Percentiles rank a stretch among this genome's conserved stretches.
phyloP scores from a whole-genome alignment of 2,113 vertebrate genomes.

The Oenanthe oenanthe region DNA sequence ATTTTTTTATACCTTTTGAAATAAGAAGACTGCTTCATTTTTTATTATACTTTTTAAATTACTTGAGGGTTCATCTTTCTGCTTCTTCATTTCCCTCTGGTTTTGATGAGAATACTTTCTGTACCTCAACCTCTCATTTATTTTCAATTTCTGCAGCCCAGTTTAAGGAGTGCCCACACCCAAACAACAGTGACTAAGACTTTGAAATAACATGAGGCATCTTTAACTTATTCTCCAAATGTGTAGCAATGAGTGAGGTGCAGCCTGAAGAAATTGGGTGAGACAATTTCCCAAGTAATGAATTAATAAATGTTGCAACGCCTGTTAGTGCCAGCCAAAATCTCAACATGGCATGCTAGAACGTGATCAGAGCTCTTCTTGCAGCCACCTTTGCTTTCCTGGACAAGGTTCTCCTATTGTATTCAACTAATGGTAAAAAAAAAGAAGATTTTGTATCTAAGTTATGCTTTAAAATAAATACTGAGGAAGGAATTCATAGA shows the following conservation, averaged over 20 bases:
- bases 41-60: background rate
- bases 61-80: conserved; percentile 14
- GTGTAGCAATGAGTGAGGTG: conserved; percentile 66
- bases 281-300: conserved; percentile 71
- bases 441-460: background rate
- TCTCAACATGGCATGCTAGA: conserved; percentile 41
- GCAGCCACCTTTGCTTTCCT: background rate
- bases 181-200: conserved; percentile 59
- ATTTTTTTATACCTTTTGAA: background rate
- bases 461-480: background rate
- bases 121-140: conserved; percentile 28
- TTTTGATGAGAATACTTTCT: conserved; percentile 20
- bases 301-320: conserved; percentile 65
- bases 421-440: background rate
- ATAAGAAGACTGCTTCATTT: background rate
- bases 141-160: conserved; percentile 47
- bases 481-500: background rate
- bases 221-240: conserved; percentile 41
- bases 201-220: conserved; percentile 61
- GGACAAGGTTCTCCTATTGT: background rate
- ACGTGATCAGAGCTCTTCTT: conserved; percentile 51
- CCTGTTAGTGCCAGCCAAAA: conserved; percentile 36
- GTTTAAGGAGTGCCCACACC: conserved; percentile 43
- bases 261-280: conserved; percentile 70
- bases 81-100: background rate